Evolutionary conservation across 2,888 invertebrate genomes (phyloP).

Genomic region (Mythimna ferrago): DNA sequence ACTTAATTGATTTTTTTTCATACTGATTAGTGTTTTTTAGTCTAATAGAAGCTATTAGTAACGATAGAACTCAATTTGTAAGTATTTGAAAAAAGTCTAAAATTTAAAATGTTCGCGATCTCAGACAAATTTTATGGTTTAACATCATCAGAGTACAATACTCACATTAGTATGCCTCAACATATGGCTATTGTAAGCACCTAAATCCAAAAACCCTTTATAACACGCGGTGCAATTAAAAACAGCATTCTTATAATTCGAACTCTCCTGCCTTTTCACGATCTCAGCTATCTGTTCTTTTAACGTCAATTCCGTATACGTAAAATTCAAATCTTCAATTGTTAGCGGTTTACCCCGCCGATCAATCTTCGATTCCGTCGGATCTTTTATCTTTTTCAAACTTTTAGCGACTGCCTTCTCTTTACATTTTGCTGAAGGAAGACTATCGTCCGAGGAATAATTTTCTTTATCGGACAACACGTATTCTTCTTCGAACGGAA

Average conservation of each 20-base stretch:
- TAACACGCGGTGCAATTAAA: constrained; percentile 83
- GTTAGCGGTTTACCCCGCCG: constrained; percentile 81
- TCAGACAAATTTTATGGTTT: no score
- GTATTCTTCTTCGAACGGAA: constrained; percentile 2
- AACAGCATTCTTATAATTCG: constrained; percentile 82
- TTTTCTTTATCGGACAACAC: constrained; percentile 49
- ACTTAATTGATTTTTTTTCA: no score
- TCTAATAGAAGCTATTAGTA: no score
- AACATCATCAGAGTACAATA: constrained; percentile 35
- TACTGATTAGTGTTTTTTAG: no score
- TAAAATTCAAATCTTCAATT: constrained; percentile 82
- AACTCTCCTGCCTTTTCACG: constrained; percentile 79
- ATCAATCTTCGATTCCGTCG: constrained; percentile 77
- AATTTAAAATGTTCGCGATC: no score
- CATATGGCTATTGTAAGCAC: constrained; percentile 82
- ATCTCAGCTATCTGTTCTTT: constrained; percentile 85
- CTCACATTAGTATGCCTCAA: constrained; percentile 81
- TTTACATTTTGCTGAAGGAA: constrained; percentile 70
- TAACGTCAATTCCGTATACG: constrained; percentile 77
- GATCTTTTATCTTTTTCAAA: constrained; percentile 56
- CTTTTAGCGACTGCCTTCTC: constrained; percentile 28
- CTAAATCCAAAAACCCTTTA: constrained; percentile 84
- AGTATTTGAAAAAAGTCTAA: no score
- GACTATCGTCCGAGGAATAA: constrained; percentile 77
- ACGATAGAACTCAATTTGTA: no score